phyloP scores from a whole-genome alignment of 2,113 vertebrate genomes.

The Phaetusa simplex region DNA sequence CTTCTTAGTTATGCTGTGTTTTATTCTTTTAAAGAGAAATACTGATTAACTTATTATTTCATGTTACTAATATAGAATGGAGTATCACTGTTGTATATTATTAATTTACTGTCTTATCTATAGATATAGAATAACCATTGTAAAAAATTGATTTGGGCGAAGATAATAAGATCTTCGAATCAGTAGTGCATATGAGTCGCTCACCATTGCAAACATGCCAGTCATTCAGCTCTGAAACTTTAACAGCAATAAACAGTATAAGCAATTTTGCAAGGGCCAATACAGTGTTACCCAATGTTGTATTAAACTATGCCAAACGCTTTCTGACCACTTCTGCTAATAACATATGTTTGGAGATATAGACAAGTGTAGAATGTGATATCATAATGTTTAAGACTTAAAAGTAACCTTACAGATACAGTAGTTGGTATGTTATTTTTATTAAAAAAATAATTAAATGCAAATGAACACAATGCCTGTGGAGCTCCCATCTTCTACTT shows the following conservation, averaged over 20 bases:
- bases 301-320: background rate
- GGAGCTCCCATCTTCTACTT: background rate
- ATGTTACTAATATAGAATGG: background rate
- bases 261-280: background rate
- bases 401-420: background rate
- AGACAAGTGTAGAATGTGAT: background rate
- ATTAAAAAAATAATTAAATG: background rate
- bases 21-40: background rate
- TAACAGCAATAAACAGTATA: background rate
- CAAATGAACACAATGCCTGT: background rate
- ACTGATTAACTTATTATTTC: background rate
- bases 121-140: background rate
- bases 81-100: background rate
- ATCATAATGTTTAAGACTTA: background rate
- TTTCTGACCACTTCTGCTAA: background rate
- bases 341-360: background rate
- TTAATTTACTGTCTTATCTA: background rate
- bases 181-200: background rate
- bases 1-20: background rate
- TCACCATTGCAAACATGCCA: background rate
- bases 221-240: background rate
- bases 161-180: background rate
- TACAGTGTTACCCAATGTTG: background rate
- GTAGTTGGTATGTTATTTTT: background rate
- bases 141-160: background rate